These are phyloP conservation scores for Thymelicus acteon DNA, from an alignment of 2,888 invertebrate species.

Conservation along the genomic window DNA sequence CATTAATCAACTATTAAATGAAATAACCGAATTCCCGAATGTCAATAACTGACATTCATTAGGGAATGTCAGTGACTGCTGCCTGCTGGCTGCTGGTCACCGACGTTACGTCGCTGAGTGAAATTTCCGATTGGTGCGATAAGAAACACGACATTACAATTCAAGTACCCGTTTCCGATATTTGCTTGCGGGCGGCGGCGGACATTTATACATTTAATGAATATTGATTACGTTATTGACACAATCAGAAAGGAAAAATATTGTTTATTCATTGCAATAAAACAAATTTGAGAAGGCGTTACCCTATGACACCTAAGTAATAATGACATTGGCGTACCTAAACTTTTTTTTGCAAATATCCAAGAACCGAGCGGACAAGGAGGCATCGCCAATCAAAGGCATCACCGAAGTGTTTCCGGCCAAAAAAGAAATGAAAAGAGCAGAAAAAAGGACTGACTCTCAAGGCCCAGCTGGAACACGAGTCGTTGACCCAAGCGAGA, in stretches of 20 bases:
- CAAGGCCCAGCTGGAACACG: too few relatives aligned
- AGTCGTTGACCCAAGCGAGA: too few relatives aligned
- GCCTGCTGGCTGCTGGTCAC: neutral
- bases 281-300: too few relatives aligned
- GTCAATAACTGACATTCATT: conserved; percentile 32
- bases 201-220: neutral
- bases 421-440: too few relatives aligned
- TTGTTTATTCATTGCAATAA: neutral
- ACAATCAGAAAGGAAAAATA: neutral
- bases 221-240: neutral
- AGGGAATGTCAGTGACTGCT: conserved; percentile 18
- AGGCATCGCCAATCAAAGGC: too few relatives aligned
- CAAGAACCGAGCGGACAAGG: too few relatives aligned
- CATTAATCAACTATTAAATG: too few relatives aligned
- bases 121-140: conserved; percentile 22
- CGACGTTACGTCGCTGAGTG: conserved; percentile 16
- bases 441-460: too few relatives aligned
- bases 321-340: too few relatives aligned
- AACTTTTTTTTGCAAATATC: too few relatives aligned
- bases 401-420: too few relatives aligned
- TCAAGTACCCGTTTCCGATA: conserved; percentile 8
- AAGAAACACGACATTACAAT: conserved; percentile 1
- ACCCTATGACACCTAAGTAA: too few relatives aligned
- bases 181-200: neutral
- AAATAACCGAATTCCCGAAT: conserved; percentile 17